Evolutionary conservation across 2,113 vertebrate genomes (phyloP).

Genomic region (Zosterops hypoxanthus): DNA sequence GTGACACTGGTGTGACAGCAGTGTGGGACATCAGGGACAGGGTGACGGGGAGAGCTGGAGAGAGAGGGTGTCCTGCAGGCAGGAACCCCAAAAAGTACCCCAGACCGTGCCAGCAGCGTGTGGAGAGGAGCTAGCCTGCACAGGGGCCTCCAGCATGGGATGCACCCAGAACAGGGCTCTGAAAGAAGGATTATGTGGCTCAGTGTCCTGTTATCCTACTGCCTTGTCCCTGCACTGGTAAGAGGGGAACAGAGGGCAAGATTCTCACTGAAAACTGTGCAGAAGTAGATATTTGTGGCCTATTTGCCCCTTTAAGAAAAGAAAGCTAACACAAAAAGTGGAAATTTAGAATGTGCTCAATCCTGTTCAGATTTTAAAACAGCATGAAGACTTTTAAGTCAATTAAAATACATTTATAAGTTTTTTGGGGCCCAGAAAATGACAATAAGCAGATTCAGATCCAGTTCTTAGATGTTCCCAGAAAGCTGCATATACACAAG

Average conservation of each 20-base stretch:
- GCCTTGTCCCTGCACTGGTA: not conserved
- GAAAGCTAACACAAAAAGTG: no score
- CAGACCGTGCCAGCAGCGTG: rapidly evolving
- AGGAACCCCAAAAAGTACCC: not conserved
- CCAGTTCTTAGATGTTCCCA: not conserved
- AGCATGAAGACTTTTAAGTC: not conserved
- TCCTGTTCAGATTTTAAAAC: not conserved
- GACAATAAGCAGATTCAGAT: not conserved
- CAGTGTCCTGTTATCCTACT: not conserved
- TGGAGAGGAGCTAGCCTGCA: not conserved
- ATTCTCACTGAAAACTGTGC: not conserved
- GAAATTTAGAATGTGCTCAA: not conserved
- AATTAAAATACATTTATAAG: not conserved
- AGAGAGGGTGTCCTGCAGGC: not conserved
- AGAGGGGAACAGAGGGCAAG: rapidly evolving
- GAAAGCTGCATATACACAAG: not conserved
- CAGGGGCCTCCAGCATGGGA: rapidly evolving
- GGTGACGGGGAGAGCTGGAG: rapidly evolving
- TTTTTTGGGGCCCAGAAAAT: not conserved
- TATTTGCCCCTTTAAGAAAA: not conserved
- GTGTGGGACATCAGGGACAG: not conserved
- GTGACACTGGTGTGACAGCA: not conserved
- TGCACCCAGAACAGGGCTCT: no score
- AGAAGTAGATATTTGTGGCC: not conserved
- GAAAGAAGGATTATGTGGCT: not conserved